Base-by-base conservation (phyloP, 1,140 invertebrate species). In the Panonychus citri region DNA sequence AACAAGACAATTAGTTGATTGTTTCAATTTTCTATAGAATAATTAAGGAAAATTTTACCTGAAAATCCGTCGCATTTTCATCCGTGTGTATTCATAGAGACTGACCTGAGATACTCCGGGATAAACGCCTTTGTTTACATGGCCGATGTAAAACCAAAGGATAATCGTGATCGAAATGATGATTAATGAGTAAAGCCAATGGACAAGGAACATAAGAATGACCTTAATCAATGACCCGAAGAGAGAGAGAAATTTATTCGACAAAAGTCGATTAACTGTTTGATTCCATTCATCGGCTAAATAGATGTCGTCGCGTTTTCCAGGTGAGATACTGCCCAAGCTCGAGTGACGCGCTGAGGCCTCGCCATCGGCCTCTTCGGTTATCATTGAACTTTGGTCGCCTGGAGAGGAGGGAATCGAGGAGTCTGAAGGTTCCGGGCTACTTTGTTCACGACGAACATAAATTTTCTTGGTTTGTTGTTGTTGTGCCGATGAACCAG, bases 91-190 rank as follows among this genome's bases (percentile, higher is more conserved):
- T 46, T 77, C 76, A 61, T 85, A 81, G 59, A 91, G 80, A 62
- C 79, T 79, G 67, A 91, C 91, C 69, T 91, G 85, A 0, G 82
- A 78, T 25, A 88, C 83, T 54, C 89, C 90, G 21, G 88, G 86
- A 67, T 87, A 88, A 10, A 90, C 83, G 5, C 88, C 87, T 5
- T 90, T 88, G 73, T 89, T 94, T 7, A 85, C 84, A 42, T 83
- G 81, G 13, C 87, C 86, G 55, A 95, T 86, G 66, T 95, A 94
- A 63, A 88, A 77, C 80, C 87, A 94, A 46, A 94, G 76, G 27
- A 88, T 69, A 66, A 87, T 80, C 57, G 88, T 77, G 10, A 81
- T 78, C 4, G 77, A 70, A 50, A 93, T 74, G 67, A 83, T 85
- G 24, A 80, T 78, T 26, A 90, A 66, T 30, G 88, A 85, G 69